Evolutionary conservation across 2,888 invertebrate species (phyloP).

Genomic region (Mythimna albipuncta): DNA sequence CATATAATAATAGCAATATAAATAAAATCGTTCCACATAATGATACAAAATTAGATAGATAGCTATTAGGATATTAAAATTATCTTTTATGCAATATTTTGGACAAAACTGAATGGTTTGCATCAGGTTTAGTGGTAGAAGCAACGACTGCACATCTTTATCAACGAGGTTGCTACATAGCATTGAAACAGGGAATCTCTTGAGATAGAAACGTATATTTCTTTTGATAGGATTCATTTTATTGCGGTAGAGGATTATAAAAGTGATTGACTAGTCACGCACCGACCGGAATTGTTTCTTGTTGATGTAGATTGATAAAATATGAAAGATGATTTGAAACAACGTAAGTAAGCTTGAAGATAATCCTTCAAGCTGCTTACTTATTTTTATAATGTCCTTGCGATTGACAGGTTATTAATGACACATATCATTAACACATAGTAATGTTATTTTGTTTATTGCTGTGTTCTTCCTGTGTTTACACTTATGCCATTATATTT

Average conservation of each 20-base stretch:
- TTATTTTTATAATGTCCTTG: not conserved
- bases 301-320: not conserved
- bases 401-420: not conserved
- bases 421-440: no score
- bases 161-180: conserved; percentile 1
- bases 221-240: not conserved
- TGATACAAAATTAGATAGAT: conserved; percentile 2
- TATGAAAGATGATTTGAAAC: no score
- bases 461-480: no score
- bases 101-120: conserved; percentile 7
- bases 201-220: not conserved
- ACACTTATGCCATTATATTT: no score
- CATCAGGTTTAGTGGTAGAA: conserved; percentile 18
- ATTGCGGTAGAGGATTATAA: not conserved
- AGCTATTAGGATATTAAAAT: conserved; percentile 10
- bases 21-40: conserved; percentile 1
- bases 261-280: not conserved
- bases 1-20: not conserved
- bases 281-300: not conserved
- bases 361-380: no score
- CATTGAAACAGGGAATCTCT: not conserved
- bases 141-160: conserved; percentile 19
- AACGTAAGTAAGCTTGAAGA: no score
- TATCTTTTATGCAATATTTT: conserved; percentile 21
- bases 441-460: no score